Evolutionary conservation across 2,888 invertebrate species (phyloP), one percentile per base, ranked within the genome.

Genomic region (Didymodactylos carnosus): DNA sequence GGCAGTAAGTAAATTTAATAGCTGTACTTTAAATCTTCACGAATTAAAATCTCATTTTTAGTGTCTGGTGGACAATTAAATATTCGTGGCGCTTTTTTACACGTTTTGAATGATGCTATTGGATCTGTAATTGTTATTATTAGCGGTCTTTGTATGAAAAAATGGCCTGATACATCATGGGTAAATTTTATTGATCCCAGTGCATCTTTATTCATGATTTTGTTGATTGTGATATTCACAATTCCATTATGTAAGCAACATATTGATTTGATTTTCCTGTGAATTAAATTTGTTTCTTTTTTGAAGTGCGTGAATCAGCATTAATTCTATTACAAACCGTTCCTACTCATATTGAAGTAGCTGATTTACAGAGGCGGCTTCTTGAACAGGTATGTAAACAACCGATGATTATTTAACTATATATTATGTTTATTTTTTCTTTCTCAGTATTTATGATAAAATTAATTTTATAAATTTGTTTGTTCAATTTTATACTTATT

Each of bases 311-410:
- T 79, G 94, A 95, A 83, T 94, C 95, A 0, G 94, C 94, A 6
- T 86, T 94, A 77, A 95, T 97, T 80, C 85, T 97, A 76, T 86
- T 98, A 71, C 97, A 98, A 85, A 94, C 95, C n/a, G 94, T 95
- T 75, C 98, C 98, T 71, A 93, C 93, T 23, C 94, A 95, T 84
- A 93, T 97, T 81, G 91, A 92, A 85, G 89, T 91, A 62, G 87
- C 88, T 77, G 86, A 86, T 13, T 91, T 94, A 79, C 90, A 93
- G 82, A 88, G 90, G 79, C 88, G 92, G 77, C 85, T 95, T 69
- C 83, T 93, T 76, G 89, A 90, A 80, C 91, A 91, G 80, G 91
- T 79, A 46, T 3, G 27, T 75, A 35, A n/a, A n/a, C n/a, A n/a
- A n/a, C n/a, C n/a, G n/a, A n/a, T n/a, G n/a, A n/a, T n/a, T 14